Base-by-base conservation (phyloP, 2,113 vertebrate species). In the Silurus meridionalis region DNA sequence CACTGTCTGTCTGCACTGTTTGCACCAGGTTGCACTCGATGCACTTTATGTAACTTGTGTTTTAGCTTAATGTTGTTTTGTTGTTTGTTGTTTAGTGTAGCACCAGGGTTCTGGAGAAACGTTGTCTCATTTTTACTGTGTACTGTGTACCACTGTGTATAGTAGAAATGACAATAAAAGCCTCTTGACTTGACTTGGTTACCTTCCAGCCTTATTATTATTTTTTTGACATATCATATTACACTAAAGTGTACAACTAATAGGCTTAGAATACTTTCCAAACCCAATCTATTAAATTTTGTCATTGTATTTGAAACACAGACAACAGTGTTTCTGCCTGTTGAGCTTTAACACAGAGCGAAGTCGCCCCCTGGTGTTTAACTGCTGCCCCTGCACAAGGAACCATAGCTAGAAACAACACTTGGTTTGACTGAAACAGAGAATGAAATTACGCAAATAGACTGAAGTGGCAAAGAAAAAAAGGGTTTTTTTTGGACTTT, bases 401-500 rank as follows among this genome's bases (percentile, higher is more conserved):
- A 57, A 28, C 7, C 28, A 52, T 11, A 37, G 37, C 15, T 48
- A 48, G 3, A 48, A 72, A 48, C 37, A 48, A 6, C 67, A 71
- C 46, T 5, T 3, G 7, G 6, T 85, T 83, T 81, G 37, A 64
- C 75, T 84, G 50, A 53, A 28, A 71, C 28, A 55, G 7, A 66
- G 64, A 83, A 55, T 61, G 1, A 3, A 69, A 69, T 58, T 57
- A 4, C 50, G 88, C 86, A 89, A 84, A 48, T 46, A 15, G 88
- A 50, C 13, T 11, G 81, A 37, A 52, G 46, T 84, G 13, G 8
- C 15, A 4, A 21, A 87, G 66, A 84, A 80, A 82, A 52, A n/a
- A 87, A n/a, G n/a, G n/a, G 63, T 11, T 85, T 78, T 93, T 37
- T 37, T 92, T 94, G 46, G 13, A 64, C 11, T 93, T 91, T 93